These are phyloP conservation scores for Oreocharis arfaki DNA, from an alignment of 2,113 vertebrate genomes.

Conservation along the genomic window DNA sequence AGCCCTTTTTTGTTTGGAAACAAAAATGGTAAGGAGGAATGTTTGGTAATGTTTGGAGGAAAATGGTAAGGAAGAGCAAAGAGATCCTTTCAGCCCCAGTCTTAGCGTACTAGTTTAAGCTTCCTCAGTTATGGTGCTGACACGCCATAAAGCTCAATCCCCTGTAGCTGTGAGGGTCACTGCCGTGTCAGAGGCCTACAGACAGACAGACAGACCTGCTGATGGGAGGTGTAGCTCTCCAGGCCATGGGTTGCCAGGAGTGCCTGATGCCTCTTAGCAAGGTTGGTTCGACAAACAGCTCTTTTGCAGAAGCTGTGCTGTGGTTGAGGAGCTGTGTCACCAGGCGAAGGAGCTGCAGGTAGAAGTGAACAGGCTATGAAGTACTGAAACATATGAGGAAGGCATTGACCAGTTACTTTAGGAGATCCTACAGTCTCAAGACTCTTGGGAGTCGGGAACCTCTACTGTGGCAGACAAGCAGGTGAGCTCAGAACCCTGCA, in stretches of 20 bases:
- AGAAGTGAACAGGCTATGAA: not conserved
- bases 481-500: too few relatives aligned
- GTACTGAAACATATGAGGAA: not conserved
- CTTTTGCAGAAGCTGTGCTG: not conserved
- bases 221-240: not conserved
- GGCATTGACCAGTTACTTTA: not conserved
- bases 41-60: too few relatives aligned
- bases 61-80: not conserved
- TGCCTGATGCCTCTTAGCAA: not conserved
- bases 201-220: not conserved
- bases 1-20: not conserved
- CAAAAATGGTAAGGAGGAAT: not conserved
- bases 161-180: not conserved
- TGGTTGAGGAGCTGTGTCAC: accelerated
- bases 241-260: accelerated
- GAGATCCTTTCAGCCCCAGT: not conserved
- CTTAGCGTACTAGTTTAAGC: accelerated
- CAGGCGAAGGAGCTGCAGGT: not conserved
- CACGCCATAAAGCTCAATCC: accelerated
- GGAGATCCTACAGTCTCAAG: not conserved
- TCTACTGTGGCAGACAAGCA: not conserved
- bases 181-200: not conserved
- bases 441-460: too few relatives aligned
- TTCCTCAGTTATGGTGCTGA: not conserved
- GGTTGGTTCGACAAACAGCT: not conserved